phyloP scores from a whole-genome alignment of 2,888 invertebrate species.

The Baccha elongata region DNA sequence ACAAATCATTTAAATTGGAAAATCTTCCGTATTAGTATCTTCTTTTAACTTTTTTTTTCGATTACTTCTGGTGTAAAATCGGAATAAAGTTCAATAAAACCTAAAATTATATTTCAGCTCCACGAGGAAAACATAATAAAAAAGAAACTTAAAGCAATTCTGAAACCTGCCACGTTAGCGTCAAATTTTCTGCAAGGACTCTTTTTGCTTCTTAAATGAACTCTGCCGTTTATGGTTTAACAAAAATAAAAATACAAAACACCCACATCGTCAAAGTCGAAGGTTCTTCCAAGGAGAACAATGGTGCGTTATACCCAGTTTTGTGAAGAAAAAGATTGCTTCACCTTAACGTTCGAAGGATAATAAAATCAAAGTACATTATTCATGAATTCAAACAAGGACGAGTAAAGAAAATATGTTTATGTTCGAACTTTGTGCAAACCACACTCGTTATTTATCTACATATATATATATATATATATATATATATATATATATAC shows the following conservation, averaged over 20 bases:
- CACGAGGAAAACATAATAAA: background rate
- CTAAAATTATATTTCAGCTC: background rate
- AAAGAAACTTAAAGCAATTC: too few species aligned
- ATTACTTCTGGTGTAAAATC: background rate
- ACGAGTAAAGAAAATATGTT: conserved; percentile 19
- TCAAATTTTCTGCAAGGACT: background rate
- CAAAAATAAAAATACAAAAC: background rate
- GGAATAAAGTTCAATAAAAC: background rate
- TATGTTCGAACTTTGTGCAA: conserved; percentile 8
- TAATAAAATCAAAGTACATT: conserved; percentile 47
- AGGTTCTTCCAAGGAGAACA: background rate
- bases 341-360: conserved; percentile 19
- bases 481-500: too few species aligned
- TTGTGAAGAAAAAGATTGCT: background rate
- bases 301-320: conserved; percentile 2
- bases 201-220: background rate
- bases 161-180: background rate
- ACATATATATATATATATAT: background rate
- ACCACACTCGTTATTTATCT: conserved; percentile 3
- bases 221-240: background rate
- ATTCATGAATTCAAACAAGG: conserved; percentile 45
- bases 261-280: background rate
- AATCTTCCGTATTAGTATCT: too few species aligned
- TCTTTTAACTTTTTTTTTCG: too few species aligned
- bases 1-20: too few species aligned